These are phyloP conservation scores for Creontiades dilutus DNA, from an alignment of 2,888 invertebrate genomes.

Conservation along the genomic window DNA sequence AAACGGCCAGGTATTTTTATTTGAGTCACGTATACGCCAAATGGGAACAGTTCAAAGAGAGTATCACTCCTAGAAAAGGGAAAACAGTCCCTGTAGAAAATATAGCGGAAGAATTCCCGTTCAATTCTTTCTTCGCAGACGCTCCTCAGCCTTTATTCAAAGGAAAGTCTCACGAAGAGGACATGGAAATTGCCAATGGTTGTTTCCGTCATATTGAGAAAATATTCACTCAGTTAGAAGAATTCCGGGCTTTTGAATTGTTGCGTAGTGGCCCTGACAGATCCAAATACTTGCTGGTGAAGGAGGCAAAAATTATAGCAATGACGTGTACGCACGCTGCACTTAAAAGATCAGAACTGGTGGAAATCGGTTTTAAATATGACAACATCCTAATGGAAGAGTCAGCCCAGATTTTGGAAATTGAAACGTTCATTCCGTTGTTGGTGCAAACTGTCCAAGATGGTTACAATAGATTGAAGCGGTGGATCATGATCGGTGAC, in stretches of 20 bases:
- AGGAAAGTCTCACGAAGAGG: constrained; percentile 86
- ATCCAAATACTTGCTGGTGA: constrained; percentile 96
- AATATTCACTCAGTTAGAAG: constrained; percentile 97
- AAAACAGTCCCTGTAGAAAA: constrained; percentile 79
- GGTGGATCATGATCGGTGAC: constrained; percentile 99
- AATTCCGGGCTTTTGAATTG: constrained; percentile 98
- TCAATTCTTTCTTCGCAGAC: constrained; percentile 94
- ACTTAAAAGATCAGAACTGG: constrained; percentile 95
- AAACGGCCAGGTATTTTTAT: constrained; percentile 98
- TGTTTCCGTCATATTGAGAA: constrained; percentile 89
- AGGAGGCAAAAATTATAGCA: constrained; percentile 99
- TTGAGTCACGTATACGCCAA: constrained; percentile 94
- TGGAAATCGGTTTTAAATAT: constrained; percentile 96
- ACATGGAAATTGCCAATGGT: constrained; percentile 89
- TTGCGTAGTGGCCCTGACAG: constrained; percentile 96
- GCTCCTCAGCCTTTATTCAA: constrained; percentile 96
- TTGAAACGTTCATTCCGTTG: constrained; percentile 99
- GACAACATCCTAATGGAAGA: constrained; percentile 99
- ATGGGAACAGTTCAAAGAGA: constrained; percentile 92
- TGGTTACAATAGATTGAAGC: constrained; percentile 95
- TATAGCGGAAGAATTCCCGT: constrained; percentile 92
- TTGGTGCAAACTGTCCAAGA: constrained; percentile 99
- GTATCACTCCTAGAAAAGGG: constrained; percentile 81
- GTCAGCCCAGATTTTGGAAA: constrained; percentile 98
- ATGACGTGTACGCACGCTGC: constrained; percentile 99